Evolutionary conservation across 2,113 vertebrate genomes (phyloP).

Genomic region (Anarhynchus alexandrinus): DNA sequence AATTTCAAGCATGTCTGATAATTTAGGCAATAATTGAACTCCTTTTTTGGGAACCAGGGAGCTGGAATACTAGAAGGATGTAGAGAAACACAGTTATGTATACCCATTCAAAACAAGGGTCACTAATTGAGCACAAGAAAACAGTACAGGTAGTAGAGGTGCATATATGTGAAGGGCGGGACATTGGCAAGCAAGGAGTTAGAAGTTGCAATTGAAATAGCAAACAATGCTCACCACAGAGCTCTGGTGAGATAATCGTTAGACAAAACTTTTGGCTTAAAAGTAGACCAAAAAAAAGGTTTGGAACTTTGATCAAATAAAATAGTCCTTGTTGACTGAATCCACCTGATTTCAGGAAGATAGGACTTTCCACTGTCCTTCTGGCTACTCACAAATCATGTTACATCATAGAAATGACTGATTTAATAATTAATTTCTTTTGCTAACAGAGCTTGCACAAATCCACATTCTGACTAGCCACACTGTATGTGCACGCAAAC

Average conservation of each 20-base stretch:
- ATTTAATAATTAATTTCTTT: constrained; percentile 11
- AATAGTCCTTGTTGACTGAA: not conserved
- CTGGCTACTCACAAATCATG: not conserved
- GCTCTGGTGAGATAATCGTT: not conserved
- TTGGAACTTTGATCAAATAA: not conserved
- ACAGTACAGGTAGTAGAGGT: not conserved
- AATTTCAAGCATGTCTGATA: not conserved
- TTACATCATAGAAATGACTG: not conserved
- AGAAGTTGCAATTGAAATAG: not conserved
- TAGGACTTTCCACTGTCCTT: not conserved
- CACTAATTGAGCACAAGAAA: not conserved
- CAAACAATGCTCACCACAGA: not conserved
- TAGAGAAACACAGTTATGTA: not conserved
- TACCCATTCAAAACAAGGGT: not conserved
- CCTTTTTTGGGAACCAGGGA: not conserved
- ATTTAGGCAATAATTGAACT: not conserved
- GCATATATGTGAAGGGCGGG: not conserved
- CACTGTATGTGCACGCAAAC: not conserved
- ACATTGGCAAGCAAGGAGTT: not conserved
- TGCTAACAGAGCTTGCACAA: not conserved
- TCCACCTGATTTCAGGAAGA: not conserved
- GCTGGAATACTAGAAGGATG: not conserved
- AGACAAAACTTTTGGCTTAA: not conserved
- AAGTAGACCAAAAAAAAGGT: not conserved
- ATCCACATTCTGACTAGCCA: not conserved